Conservation (phyloP, 2,888 invertebrate genomes). For the Xestoiulus laeticollis region DNA sequence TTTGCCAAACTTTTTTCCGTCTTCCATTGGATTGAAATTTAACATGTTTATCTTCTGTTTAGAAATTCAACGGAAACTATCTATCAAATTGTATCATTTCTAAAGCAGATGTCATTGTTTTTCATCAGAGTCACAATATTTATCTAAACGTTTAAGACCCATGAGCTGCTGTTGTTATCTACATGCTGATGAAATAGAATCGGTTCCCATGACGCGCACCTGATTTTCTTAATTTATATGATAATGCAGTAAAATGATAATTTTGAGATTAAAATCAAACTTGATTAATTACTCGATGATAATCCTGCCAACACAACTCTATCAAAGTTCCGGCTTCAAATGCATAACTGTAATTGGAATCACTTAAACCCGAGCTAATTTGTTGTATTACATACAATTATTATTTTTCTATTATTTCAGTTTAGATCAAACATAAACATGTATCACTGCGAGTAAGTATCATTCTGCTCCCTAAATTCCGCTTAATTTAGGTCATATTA, state of each 20-base stretch:
- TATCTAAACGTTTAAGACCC: not conserved
- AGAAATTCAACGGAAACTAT: not conserved
- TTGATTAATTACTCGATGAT: not conserved
- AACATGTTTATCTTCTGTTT: not conserved
- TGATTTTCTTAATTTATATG: constrained; percentile 13
- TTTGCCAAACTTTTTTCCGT: not conserved
- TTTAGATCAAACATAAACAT: not conserved
- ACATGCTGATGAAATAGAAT: not conserved
- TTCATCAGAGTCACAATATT: not conserved
- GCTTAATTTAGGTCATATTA: not conserved
- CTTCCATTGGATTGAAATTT: not conserved
- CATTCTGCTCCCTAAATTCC: not conserved
- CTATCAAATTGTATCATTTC: not conserved
- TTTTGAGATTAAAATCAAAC: not conserved
- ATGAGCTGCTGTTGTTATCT: not conserved
- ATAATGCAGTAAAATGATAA: not conserved
- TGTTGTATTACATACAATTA: too few species aligned
- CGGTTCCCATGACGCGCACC: not conserved
- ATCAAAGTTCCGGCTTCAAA: not conserved
- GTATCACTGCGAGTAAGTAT: not conserved
- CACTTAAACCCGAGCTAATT: too few species aligned
- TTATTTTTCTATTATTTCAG: not conserved
- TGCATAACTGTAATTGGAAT: too few species aligned
- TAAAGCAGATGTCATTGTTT: not conserved
- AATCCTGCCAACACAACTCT: not conserved